Evolutionary conservation across 2,113 vertebrate species (phyloP).

Genomic region (Ochotona princeps): DNA sequence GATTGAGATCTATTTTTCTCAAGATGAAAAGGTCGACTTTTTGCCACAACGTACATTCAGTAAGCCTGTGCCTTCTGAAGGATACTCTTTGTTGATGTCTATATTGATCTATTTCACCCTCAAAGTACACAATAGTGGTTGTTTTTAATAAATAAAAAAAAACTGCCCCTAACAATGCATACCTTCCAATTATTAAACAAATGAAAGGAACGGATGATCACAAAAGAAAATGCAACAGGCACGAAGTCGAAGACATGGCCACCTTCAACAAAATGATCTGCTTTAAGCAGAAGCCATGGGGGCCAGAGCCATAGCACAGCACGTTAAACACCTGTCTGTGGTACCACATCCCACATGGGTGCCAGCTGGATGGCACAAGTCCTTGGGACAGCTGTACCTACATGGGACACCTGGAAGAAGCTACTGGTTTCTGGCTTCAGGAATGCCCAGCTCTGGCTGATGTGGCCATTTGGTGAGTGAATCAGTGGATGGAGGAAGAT

Average conservation of each 20-base stretch:
- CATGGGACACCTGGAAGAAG: too few relatives aligned
- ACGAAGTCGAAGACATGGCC: not conserved
- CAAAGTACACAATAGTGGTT: constrained; percentile 41
- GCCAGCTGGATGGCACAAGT: too few relatives aligned
- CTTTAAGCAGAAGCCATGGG: not conserved
- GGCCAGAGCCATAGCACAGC: not conserved
- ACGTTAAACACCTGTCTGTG: too few relatives aligned
- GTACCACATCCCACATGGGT: too few relatives aligned
- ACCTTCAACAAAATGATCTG: constrained; percentile 22
- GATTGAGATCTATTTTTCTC: constrained; percentile 43
- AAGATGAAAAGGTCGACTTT: constrained; percentile 14
- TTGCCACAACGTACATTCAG: not conserved
- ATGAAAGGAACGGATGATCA: not conserved
- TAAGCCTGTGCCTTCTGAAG: not conserved
- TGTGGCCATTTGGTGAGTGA: too few relatives aligned
- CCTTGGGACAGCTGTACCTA: too few relatives aligned
- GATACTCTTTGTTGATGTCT: constrained; percentile 1
- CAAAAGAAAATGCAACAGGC: not conserved
- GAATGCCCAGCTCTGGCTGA: too few relatives aligned
- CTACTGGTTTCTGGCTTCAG: too few relatives aligned
- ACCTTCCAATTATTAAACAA: not conserved
- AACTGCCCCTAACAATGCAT: constrained; percentile 25
- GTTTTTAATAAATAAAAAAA: constrained; percentile 48
- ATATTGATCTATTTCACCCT: constrained; percentile 57
- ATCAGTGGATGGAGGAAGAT: too few relatives aligned